These are phyloP conservation scores for Pammene fasciana DNA, from an alignment of 2,888 invertebrate genomes.

Conservation along the genomic window DNA sequence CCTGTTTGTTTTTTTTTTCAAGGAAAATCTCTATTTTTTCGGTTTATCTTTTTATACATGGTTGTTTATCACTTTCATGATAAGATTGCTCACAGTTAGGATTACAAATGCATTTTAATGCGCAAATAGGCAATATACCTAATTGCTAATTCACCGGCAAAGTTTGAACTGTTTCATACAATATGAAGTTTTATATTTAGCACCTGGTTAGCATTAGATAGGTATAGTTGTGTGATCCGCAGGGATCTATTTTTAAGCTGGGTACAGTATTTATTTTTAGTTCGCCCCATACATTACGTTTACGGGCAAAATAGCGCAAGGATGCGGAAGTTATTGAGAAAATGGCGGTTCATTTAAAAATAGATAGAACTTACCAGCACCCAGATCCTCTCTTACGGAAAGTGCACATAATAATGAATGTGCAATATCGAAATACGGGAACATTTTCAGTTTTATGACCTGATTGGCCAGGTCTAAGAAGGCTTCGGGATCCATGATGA, in stretches of 20 bases:
- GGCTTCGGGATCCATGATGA: conserved; percentile 95
- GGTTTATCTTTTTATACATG: conserved; percentile 9
- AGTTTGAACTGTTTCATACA: conserved; percentile 15
- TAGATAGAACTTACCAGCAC: conserved; percentile 86
- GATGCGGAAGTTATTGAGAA: conserved; percentile 56
- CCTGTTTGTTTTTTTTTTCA: conserved; percentile 23
- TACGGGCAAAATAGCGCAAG: conserved; percentile 48
- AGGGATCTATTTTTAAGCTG: conserved; percentile 75
- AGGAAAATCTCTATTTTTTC: not conserved
- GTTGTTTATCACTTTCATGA: conserved; percentile 22
- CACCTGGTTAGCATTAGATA: conserved; percentile 41
- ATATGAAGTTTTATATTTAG: conserved; percentile 25
- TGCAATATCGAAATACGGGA: conserved; percentile 99
- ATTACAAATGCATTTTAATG: not conserved
- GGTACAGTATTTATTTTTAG: conserved; percentile 72
- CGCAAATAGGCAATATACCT: conserved; percentile 8
- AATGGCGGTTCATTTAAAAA: conserved; percentile 61
- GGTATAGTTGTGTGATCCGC: conserved; percentile 51
- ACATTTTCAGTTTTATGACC: conserved; percentile 99
- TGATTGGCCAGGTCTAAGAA: conserved; percentile 99
- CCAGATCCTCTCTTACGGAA: conserved; percentile 97
- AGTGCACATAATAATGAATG: conserved; percentile 97
- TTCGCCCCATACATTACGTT: conserved; percentile 52
- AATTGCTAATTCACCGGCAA: not conserved
- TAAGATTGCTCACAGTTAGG: conserved; percentile 16